These are phyloP conservation scores for Ceratosolen fusciceps DNA, from an alignment of 1,140 invertebrate genomes.

Conservation along the genomic window DNA sequence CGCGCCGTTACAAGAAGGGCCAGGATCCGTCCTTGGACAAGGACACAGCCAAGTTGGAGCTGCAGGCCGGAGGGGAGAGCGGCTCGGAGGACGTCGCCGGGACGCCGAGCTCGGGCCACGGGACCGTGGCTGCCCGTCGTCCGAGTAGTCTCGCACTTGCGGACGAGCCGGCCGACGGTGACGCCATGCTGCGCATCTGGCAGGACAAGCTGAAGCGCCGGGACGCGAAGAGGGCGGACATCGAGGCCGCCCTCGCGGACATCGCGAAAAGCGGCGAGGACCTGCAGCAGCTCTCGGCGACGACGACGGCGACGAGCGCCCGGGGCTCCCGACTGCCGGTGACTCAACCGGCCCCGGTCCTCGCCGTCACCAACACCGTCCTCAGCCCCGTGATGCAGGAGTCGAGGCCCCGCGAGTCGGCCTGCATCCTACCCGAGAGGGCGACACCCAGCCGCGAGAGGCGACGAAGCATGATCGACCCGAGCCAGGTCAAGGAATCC, in stretches of 20 bases:
- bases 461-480: slow-evolving; percentile 71
- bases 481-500: slow-evolving; percentile 65
- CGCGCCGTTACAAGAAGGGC: slow-evolving; percentile 83
- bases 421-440: slow-evolving; percentile 60
- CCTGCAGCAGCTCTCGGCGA: slow-evolving; percentile 63
- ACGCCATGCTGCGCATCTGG: slow-evolving; percentile 63
- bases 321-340: slow-evolving; percentile 60
- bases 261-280: slow-evolving; percentile 68
- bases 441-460: slow-evolving; percentile 67
- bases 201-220: slow-evolving; percentile 66
- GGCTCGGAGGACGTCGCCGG: not conserved
- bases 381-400: slow-evolving; percentile 71
- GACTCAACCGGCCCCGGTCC: slow-evolving; percentile 65
- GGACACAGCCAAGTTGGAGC: slow-evolving; percentile 49
- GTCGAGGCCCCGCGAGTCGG: slow-evolving; percentile 63
- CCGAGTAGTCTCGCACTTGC: slow-evolving; percentile 60
- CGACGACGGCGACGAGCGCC: slow-evolving; percentile 54
- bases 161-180: slow-evolving; percentile 52
- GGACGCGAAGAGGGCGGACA: slow-evolving; percentile 55
- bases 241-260: slow-evolving; percentile 64
- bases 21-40: slow-evolving; percentile 74
- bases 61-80: not conserved
- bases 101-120: not conserved
- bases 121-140: slow-evolving; percentile 51
- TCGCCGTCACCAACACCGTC: slow-evolving; percentile 69